Percentiles rank a stretch among this genome's conserved stretches.
Conservation (phyloP, 1,140 invertebrate genomes). For the Artemia franciscana region DNA sequence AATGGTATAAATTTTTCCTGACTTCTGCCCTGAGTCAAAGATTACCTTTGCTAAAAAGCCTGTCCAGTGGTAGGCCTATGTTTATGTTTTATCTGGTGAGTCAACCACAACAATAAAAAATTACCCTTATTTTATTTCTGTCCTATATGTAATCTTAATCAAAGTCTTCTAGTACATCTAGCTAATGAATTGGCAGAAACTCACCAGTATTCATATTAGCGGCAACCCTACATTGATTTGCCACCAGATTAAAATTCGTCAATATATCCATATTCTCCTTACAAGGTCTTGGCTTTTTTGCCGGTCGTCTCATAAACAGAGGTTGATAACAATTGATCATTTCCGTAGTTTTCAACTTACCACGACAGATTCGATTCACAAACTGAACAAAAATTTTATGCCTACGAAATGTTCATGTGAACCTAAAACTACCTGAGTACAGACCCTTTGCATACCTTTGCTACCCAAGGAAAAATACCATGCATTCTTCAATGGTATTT, state of each 20-base stretch:
- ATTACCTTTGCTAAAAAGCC: no score
- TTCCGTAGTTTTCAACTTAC: neutral
- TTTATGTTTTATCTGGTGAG: no score
- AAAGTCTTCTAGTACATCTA: no score
- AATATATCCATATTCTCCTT: neutral
- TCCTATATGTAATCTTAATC: no score
- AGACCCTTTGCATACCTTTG: neutral
- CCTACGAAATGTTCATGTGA: neutral
- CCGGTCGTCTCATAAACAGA: neutral
- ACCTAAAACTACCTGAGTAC: neutral
- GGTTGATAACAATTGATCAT: neutral
- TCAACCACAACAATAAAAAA: no score
- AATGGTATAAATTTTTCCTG: no score
- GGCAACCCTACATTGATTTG: neutral
- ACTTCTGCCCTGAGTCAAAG: no score
- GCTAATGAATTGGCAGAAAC: neutral
- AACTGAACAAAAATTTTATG: neutral
- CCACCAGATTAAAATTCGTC: neutral
- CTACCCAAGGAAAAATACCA: neutral
- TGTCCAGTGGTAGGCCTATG: no score
- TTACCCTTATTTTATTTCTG: no score
- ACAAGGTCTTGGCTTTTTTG: neutral
- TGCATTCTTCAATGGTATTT: neutral
- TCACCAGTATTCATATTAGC: neutral
- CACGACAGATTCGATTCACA: neutral